Evolutionary conservation across 2,797 vertebrate genomes (phyloP), one percentile per base, ranked within the genome.

Genomic region (Fundulus diaphanus): DNA sequence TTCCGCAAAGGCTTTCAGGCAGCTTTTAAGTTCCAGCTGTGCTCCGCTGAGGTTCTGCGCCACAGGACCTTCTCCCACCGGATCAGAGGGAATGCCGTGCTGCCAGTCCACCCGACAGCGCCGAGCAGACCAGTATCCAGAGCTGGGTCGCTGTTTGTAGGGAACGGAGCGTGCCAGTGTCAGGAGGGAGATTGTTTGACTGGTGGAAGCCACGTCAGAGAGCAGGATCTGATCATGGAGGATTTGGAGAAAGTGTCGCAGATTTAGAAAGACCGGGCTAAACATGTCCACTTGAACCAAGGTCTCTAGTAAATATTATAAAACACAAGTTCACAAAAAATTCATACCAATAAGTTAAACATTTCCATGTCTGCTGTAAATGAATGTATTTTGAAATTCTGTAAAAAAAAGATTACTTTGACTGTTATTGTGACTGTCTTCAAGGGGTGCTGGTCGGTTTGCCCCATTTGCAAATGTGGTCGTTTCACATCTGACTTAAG

Each of bases 1-100:
- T 98, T 99, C 68, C 96, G 93, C 3, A 84, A 91, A 1, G 97
- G 96, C 7, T 99, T 98, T 72, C 95, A 96, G 83, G 95, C 96
- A 0, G 95, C 93, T 1, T 97, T 98, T 81, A 93, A 94, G 13
- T 90, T 98, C 59, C 96, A 95, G 86, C 91, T 97, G 49, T 98
- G 97, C 90, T 87, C 87, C 0, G 72, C 77, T 1, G 87, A 92
- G 63, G 54, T 74, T 0, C 79, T 89, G 35, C 90, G 74, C 37
- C 85, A 90, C 67, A 93, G 87, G 51, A 88, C 76, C 76, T 92
- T 76, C n/a, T 93, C 92, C 1, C 93, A 93, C 8, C 89, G 82
- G 49, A 89, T 92, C 33, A 92, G 93, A 2, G 91, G 87, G 54
- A 96, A 94, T 0, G 89, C 87, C 1, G 70, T 94, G 77, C 82